A percentile compares a stretch with the other conserved stretches of the same genome.
phyloP scores from a whole-genome alignment of 2,888 invertebrate genomes.

The Ormyrus pomaceus region DNA sequence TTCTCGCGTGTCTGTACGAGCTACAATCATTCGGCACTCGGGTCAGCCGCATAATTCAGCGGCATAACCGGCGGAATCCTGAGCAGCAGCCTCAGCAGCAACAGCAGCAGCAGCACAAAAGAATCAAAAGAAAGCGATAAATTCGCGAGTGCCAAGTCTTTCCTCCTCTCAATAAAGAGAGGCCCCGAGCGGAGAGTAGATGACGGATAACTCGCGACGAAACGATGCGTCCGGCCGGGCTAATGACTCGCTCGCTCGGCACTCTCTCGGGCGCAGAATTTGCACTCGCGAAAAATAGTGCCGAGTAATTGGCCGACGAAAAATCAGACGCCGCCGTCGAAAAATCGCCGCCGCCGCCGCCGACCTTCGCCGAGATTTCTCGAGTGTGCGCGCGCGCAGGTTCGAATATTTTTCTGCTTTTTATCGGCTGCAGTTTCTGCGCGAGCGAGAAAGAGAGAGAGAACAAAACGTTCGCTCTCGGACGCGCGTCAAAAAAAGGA shows the following conservation, averaged over 20 bases:
- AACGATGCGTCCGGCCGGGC: neutral
- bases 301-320: neutral
- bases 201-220: neutral
- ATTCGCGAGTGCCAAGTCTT: too few relatives aligned
- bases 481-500: conserved; percentile 16
- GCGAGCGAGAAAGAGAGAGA: conserved; percentile 1
- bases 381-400: conserved; percentile 16
- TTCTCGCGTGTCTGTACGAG: too few relatives aligned
- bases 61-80: too few relatives aligned
- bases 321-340: neutral
- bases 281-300: neutral
- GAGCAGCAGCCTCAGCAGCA: too few relatives aligned
- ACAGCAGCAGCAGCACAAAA: too few relatives aligned
- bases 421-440: conserved; percentile 27
- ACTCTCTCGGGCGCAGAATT: too few relatives aligned
- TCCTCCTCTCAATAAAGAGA: neutral
- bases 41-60: too few relatives aligned
- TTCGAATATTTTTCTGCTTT: conserved; percentile 48
- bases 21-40: too few relatives aligned
- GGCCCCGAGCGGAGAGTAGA: neutral
- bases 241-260: neutral
- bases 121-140: too few relatives aligned
- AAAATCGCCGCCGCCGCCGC: conserved; percentile 44
- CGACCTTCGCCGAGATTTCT: conserved; percentile 49
- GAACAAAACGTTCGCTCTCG: conserved; percentile 28